A percentile compares a stretch with the other conserved stretches of the same genome.
phyloP scores from a whole-genome alignment of 2,797 vertebrate species.

The Austrolebias charrua region DNA sequence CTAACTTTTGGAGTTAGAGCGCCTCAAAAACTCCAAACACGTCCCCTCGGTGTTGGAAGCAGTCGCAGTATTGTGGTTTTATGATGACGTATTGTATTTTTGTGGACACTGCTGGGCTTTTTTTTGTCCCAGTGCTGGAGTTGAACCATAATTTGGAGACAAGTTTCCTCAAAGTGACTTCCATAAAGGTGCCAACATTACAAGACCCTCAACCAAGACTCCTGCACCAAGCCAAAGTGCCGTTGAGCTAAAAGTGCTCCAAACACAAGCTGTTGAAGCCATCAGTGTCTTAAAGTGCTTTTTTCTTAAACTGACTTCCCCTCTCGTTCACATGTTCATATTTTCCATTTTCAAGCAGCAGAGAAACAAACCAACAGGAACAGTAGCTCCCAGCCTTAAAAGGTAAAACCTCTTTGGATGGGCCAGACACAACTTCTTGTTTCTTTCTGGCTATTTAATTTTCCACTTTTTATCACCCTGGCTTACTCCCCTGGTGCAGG shows the following conservation, averaged over 20 bases:
- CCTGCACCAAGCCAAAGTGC: conserved; percentile 47
- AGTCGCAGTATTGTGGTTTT: not conserved
- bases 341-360: conserved; percentile 54
- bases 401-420: conserved; percentile 58
- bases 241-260: conserved; percentile 57
- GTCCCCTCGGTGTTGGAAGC: not conserved
- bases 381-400: conserved; percentile 69
- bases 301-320: conserved; percentile 41
- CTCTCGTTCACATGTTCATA: conserved; percentile 39
- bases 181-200: conserved; percentile 39
- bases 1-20: conserved; percentile 20
- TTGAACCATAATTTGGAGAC: conserved; percentile 27
- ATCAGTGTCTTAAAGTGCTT: conserved; percentile 58
- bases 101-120: not conserved
- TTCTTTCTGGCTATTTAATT: conserved; percentile 47
- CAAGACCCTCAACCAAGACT: conserved; percentile 1
- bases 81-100: conserved; percentile 6
- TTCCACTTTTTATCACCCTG: conserved; percentile 50
- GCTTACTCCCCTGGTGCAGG: conserved; percentile 67
- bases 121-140: conserved; percentile 4
- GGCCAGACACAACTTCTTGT: conserved; percentile 57
- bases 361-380: conserved; percentile 22
- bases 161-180: conserved; percentile 15
- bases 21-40: conserved; percentile 22
- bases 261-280: conserved; percentile 60